phyloP scores from a whole-genome alignment of 2,797 vertebrate genomes.

The Neostethus bicornis region DNA sequence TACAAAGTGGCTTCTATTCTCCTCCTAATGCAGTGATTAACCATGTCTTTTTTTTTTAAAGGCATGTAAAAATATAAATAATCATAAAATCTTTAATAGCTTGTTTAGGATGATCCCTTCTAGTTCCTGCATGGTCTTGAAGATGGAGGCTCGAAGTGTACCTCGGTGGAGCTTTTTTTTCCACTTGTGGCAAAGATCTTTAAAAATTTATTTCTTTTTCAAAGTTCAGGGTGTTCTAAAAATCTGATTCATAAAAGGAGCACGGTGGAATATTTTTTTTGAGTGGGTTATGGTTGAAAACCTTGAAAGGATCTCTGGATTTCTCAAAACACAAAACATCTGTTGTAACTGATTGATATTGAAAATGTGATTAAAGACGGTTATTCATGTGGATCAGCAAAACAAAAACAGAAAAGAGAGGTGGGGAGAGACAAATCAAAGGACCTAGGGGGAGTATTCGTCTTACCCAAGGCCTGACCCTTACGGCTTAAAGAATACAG shows the following conservation, averaged over 20 bases:
- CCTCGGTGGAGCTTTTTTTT: slow-evolving; percentile 6
- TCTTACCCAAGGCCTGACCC: neutral
- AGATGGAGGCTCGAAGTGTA: slow-evolving; percentile 49
- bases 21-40: slow-evolving; percentile 58
- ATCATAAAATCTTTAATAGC: slow-evolving; percentile 43
- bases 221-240: slow-evolving; percentile 36
- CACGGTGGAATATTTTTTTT: slow-evolving; percentile 18
- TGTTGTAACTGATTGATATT: neutral
- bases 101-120: slow-evolving; percentile 41
- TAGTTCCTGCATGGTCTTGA: slow-evolving; percentile 25
- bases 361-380: neutral
- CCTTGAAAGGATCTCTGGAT: slow-evolving; percentile 21
- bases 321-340: neutral
- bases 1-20: slow-evolving; percentile 56
- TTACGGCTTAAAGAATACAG: too few species aligned
- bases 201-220: slow-evolving; percentile 35
- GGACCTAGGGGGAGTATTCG: neutral
- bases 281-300: slow-evolving; percentile 32
- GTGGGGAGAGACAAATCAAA: neutral
- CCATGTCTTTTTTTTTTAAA: slow-evolving; percentile 46
- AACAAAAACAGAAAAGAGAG: neutral
- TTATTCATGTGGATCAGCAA: neutral
- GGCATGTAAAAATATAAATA: slow-evolving; percentile 53
- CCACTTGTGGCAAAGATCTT: slow-evolving; percentile 27
- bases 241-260: slow-evolving; percentile 13